These are phyloP conservation scores for Zapornia atra DNA, from an alignment of 2,113 vertebrate species.

Conservation along the genomic window DNA sequence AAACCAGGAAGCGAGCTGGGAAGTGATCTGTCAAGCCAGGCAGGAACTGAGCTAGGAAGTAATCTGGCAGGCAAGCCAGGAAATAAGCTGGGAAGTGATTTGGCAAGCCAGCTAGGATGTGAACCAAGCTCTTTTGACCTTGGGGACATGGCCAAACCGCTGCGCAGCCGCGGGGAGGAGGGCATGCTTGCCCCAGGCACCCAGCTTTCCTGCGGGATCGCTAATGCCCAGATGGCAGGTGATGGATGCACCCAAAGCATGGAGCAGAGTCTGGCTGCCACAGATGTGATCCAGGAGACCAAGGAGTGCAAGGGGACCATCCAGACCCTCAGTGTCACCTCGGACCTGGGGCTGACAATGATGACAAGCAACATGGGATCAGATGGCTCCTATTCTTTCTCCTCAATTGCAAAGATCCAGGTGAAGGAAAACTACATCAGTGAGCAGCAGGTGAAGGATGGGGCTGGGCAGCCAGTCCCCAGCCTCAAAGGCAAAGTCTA, in stretches of 20 bases:
- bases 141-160: accelerated
- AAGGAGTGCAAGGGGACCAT: neutral
- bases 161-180: accelerated
- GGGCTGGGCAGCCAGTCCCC: accelerated
- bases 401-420: constrained; percentile 81
- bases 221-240: accelerated
- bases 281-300: neutral
- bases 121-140: accelerated
- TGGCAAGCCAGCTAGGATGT: accelerated
- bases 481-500: constrained; percentile 85
- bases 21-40: accelerated
- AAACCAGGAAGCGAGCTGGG: accelerated
- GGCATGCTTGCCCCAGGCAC: accelerated
- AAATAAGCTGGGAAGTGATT: accelerated
- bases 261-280: neutral
- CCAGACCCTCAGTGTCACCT: constrained; percentile 73
- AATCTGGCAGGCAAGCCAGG: accelerated
- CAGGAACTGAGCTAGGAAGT: accelerated
- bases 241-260: accelerated
- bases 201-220: accelerated
- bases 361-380: constrained; percentile 43
- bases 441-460: constrained; percentile 4
- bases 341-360: constrained; percentile 77
- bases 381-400: constrained; percentile 80
- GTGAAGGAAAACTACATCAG: constrained; percentile 82